A percentile compares a stretch with the other conserved stretches of the same genome.
Conservation (phyloP, 2,888 invertebrate species). For the Neoascia interrupta region DNA sequence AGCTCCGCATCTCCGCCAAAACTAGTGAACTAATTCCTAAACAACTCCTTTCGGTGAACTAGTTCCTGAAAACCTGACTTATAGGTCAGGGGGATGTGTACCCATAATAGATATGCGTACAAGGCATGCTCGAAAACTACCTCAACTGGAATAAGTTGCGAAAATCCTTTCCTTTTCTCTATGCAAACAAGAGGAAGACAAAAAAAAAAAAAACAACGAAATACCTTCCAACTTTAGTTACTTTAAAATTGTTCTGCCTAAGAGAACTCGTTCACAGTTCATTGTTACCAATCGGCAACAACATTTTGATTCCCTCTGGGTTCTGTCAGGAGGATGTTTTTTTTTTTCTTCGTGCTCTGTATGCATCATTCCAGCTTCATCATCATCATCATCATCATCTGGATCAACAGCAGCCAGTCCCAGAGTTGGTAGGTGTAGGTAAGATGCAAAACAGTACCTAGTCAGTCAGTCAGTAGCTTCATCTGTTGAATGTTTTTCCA, state of each 20-base stretch:
- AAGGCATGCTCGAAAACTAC: no score
- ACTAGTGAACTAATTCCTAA: no score
- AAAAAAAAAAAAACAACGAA: neutral
- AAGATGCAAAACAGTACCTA: constrained; percentile 45
- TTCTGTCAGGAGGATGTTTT: constrained; percentile 19
- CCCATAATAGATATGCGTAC: no score
- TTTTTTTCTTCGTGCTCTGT: neutral
- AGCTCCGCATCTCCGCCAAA: no score
- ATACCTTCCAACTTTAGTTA: constrained; percentile 10
- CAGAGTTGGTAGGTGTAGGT: constrained; percentile 9
- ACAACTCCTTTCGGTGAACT: no score
- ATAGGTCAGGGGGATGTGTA: no score
- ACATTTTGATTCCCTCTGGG: constrained; percentile 7
- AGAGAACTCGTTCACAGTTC: constrained; percentile 50
- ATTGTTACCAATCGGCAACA: constrained; percentile 59
- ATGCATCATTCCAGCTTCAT: constrained; percentile 26
- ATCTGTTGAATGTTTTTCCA: constrained; percentile 69
- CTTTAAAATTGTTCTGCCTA: constrained; percentile 26
- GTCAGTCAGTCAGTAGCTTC: constrained; percentile 62
- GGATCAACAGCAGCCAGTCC: constrained; percentile 1
- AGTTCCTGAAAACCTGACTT: no score
- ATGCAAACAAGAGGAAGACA: neutral
- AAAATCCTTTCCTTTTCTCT: no score
- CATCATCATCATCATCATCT: constrained; percentile 28
- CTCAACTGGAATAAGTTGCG: no score